Base-by-base conservation (phyloP, 2,888 invertebrate species). In the Mimachlamys varia region DNA sequence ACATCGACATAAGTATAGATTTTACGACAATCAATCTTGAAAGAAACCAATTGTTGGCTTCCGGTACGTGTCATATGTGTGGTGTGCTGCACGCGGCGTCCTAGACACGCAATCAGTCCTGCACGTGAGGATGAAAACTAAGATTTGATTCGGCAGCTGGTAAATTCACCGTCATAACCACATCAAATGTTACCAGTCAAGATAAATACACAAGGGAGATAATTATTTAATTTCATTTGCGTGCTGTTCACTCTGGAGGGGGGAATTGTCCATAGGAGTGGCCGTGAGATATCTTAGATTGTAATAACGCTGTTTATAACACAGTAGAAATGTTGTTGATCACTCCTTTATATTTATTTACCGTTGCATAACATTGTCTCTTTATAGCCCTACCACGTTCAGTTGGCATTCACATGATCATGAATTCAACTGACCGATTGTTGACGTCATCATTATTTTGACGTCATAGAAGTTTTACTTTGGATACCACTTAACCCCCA, bases 11-110 rank as follows among this genome's bases (percentile, higher is more conserved):
- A 27, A 76, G 76, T 76, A 76, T 33, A 76, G 76, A 76, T 76
- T 76, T 76, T 76, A 76, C 27, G 76, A 76, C 76, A 76, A 76
- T 62, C 33, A 76, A 33, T 76, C 76, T 76, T 76, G 62, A 76
- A 76, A 76, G 76, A 76, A 76, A 76, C 76, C 33, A 33, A 76
- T 76, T 33, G 76, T 33, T 76, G 76, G 27, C 33, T 76, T 76
- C 76, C 76, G 76, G 22, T 15, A 27, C 33, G 13, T 27, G 15
- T 76, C 76, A 27, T 0, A 76, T 1, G n/a, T 76, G 27, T 76
- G 76, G 76, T 76, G 33, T 76, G 27, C 33, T 27, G 76, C 76
- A 76, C 76, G 76, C 76, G 15, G 33, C 3, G 76, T 13, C 27
- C 0, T 27, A 76, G 33, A 76, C 76, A 76, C 22, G 76, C 76